Evolutionary conservation across 2,113 vertebrate species (phyloP), one percentile per base, ranked within the genome.

Genomic region (Lucifuga dentata): DNA sequence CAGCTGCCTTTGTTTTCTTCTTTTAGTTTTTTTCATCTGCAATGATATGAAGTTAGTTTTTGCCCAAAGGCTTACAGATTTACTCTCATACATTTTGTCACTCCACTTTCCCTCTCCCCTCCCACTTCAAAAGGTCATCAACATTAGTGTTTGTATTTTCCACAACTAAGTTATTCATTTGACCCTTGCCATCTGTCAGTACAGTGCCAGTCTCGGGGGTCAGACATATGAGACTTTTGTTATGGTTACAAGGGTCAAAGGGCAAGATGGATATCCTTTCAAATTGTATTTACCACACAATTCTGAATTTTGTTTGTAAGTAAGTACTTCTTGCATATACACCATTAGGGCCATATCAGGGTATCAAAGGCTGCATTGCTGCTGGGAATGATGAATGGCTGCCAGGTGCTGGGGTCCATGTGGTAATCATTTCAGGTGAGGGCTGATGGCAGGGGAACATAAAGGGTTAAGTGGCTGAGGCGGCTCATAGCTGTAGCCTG

Each of bases 351-450:
- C 39, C 60, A 16, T 68, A 81, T 79, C 73, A 60, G 55, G 33
- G 39, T 81, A 80, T 87, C 84, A 85, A 85, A 85, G 82, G 67
- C 69, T 10, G 36, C 20, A 7, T 15, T 35, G 74, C 43, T 80
- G 69, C 49, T 46, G 70, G 56, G 63, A 62, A 70, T 89, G 83
- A 88, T 83, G 76, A 90, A 91, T 90, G 81, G 60, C 75, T 85
- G 66, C 85, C 84, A 87, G 86, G 80, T 91, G 84, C 50, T 32
- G 43, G 58, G 73, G 69, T 68, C 57, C 49, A 50, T 70, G 66
- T 59, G 76, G 74, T 72, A 70, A 81, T 83, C 69, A 80, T 78
- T 76, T 48, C 71, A 60, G 70, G 73, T 74, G 72, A 68, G 24
- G 56, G 38, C 52, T 70, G 55, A 33, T 67, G 36, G 57, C 33